Evolutionary conservation across 2,113 vertebrate genomes (phyloP).

Genomic region (Oryzias curvinotus): DNA sequence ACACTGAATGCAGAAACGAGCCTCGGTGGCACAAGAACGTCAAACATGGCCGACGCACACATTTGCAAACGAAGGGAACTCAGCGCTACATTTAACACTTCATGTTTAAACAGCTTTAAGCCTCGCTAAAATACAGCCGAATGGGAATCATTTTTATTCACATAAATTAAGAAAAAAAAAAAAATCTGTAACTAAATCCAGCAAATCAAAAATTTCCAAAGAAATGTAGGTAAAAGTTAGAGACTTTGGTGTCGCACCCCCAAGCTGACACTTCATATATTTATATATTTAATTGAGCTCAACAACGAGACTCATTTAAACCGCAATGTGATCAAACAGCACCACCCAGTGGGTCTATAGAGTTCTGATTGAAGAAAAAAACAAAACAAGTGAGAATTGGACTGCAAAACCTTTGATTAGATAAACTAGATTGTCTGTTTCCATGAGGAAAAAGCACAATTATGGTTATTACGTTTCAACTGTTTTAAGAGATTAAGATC

Average conservation of each 20-base stretch:
- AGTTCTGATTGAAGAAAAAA: not conserved
- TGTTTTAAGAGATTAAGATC: constrained; percentile 28
- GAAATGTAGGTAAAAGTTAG: constrained; percentile 4
- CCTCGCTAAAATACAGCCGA: constrained; percentile 21
- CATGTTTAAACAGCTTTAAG: constrained; percentile 20
- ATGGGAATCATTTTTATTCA: constrained; percentile 51
- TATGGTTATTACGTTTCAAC: constrained; percentile 39
- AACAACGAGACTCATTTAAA: constrained; percentile 8
- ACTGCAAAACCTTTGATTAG: not conserved
- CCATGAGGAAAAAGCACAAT: constrained; percentile 41
- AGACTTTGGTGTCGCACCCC: constrained; percentile 12
- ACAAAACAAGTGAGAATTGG: constrained; percentile 4
- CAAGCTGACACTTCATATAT: constrained; percentile 6
- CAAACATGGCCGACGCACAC: too few relatives aligned
- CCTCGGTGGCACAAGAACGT: too few relatives aligned
- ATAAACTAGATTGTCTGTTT: constrained; percentile 57
- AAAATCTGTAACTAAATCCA: constrained; percentile 19
- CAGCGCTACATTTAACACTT: constrained; percentile 10
- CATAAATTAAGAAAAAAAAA: constrained; percentile 15
- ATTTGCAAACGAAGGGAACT: not conserved
- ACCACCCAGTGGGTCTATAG: constrained; percentile 38
- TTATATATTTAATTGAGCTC: constrained; percentile 12
- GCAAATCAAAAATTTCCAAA: not conserved
- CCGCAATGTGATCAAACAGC: constrained; percentile 15
- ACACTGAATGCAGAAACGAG: too few relatives aligned